These are phyloP conservation scores for Odontothrips loti DNA, from an alignment of 2,888 invertebrate genomes.

Conservation along the genomic window DNA sequence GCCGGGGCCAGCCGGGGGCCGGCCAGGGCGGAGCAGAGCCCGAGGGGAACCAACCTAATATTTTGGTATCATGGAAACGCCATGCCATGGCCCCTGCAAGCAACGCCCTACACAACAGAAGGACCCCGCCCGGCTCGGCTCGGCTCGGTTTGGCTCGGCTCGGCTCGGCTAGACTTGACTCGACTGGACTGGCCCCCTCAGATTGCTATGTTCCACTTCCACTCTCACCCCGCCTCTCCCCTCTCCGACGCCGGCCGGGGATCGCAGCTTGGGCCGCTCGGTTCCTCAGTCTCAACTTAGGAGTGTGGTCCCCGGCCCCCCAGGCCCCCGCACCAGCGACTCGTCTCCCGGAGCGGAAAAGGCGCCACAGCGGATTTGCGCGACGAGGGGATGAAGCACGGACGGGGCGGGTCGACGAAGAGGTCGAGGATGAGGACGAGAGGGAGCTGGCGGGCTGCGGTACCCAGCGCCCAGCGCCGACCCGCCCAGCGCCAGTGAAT, in stretches of 20 bases:
- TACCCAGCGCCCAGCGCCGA: neutral
- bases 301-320: neutral
- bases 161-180: neutral
- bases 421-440: neutral
- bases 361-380: slow-evolving; percentile 3
- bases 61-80: slow-evolving; percentile 9
- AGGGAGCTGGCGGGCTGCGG: neutral
- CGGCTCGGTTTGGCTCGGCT: neutral
- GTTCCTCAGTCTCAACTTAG: neutral
- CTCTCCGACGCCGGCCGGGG: too few species aligned
- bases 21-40: neutral
- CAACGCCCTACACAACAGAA: neutral
- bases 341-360: neutral
- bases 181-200: neutral
- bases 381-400: neutral
- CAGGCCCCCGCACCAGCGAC: neutral
- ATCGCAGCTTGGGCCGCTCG: too few species aligned
- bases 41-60: neutral
- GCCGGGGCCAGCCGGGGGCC: neutral
- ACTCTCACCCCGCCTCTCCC: too few species aligned
- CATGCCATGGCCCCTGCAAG: neutral
- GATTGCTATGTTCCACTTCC: too few species aligned
- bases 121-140: neutral
- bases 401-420: neutral
- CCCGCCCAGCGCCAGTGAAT: neutral